Percentiles rank a stretch among this genome's conserved stretches.
phyloP scores from a whole-genome alignment of 2,113 vertebrate species.

The Rostratula benghalensis region DNA sequence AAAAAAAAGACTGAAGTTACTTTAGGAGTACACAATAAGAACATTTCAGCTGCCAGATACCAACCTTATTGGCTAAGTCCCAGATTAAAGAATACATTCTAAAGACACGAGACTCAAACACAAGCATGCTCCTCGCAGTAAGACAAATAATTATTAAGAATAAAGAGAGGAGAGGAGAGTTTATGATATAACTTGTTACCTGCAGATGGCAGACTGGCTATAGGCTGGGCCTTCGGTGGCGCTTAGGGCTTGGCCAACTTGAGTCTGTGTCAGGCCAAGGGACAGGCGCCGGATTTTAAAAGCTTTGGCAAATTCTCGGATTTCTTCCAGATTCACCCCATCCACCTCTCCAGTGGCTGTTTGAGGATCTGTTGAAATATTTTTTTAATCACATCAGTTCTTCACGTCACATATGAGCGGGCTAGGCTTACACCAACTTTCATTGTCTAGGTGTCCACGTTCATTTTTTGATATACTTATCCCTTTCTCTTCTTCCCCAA shows the following conservation, averaged over 20 bases:
- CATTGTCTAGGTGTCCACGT: neutral
- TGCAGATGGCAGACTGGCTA: conserved; percentile 99
- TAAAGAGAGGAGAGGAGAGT: conserved; percentile 6
- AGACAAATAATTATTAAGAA: neutral
- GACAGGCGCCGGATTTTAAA: conserved; percentile 99
- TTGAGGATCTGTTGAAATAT: conserved; percentile 89
- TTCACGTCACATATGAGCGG: neutral
- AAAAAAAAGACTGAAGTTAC: neutral
- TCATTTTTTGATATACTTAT: neutral
- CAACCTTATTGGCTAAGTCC: neutral
- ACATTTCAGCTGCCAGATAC: neutral
- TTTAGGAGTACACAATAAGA: neutral
- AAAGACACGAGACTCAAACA: neutral
- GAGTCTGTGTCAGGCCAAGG: conserved; percentile 98
- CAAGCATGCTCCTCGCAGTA: neutral
- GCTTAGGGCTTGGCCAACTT: conserved; percentile 99
- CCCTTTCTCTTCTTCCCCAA: neutral
- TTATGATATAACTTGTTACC: conserved; percentile 82
- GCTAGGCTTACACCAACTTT: neutral
- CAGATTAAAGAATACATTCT: neutral
- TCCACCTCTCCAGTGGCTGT: conserved; percentile 96
- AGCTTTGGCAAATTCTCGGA: conserved; percentile 99
- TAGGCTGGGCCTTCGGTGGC: conserved; percentile 98
- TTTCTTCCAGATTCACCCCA: conserved; percentile 99
- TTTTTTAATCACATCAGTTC: conserved; percentile 59